Conservation (phyloP, 2,888 invertebrate genomes). For the Crossocerus cetratus region DNA sequence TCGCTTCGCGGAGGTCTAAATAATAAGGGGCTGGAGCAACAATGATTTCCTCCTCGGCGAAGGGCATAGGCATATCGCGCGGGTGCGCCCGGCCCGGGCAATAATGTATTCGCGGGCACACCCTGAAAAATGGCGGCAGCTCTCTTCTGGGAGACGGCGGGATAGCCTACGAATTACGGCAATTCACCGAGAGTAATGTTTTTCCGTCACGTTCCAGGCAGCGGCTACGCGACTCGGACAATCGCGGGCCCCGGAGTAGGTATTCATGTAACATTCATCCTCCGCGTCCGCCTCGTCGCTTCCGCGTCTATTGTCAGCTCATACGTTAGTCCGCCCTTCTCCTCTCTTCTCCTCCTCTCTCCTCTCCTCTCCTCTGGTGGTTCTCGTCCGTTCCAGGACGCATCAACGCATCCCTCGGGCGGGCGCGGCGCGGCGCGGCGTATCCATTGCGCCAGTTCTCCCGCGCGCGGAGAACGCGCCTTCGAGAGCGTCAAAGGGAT, state of each 20-base stretch:
- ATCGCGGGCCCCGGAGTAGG: slow-evolving; percentile 41
- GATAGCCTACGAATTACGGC: slow-evolving; percentile 56
- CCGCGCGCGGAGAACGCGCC: slow-evolving; percentile 27
- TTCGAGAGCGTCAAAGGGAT: slow-evolving; percentile 56
- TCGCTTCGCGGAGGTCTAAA: slow-evolving; percentile 7
- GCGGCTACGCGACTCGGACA: slow-evolving; percentile 49
- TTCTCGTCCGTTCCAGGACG: no score
- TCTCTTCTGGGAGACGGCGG: slow-evolving; percentile 27
- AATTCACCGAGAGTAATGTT: slow-evolving; percentile 59
- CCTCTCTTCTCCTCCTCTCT: slow-evolving; percentile 1
- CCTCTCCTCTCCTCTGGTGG: no score
- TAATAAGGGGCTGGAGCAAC: slow-evolving; percentile 25
- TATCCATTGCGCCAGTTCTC: no score
- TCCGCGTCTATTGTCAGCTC: slow-evolving; percentile 60
- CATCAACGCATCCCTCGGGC: no score
- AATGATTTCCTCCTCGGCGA: slow-evolving; percentile 31
- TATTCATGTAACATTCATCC: slow-evolving; percentile 62
- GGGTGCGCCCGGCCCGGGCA: slow-evolving; percentile 20
- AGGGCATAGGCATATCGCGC: slow-evolving; percentile 8
- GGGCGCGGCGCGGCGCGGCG: no score
- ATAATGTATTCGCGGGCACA: slow-evolving; percentile 31
- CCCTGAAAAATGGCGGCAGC: slow-evolving; percentile 41
- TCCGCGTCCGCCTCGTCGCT: slow-evolving; percentile 41
- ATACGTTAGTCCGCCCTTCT: slow-evolving; percentile 35
- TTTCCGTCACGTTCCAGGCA: slow-evolving; percentile 55